These are phyloP conservation scores for Vicugna pacos DNA, from an alignment of 2,113 vertebrate genomes.

Conservation along the genomic window DNA sequence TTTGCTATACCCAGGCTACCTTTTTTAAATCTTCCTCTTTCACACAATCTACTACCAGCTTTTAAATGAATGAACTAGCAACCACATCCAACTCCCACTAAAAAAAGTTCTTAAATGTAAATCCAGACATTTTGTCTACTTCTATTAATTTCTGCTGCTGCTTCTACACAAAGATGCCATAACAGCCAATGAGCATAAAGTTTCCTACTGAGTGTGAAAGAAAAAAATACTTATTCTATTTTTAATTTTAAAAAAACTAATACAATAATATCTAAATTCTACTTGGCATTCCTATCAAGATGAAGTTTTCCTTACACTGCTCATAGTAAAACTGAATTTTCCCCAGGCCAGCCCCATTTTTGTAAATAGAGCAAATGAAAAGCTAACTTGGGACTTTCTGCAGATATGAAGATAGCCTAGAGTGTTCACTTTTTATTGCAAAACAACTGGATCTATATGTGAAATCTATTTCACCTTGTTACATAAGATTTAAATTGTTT, in stretches of 20 bases:
- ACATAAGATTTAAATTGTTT: not conserved
- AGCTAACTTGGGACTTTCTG: slow-evolving; percentile 30
- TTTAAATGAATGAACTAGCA: not conserved
- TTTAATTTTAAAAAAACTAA: not conserved
- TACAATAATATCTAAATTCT: not conserved
- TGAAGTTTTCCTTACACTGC: not conserved
- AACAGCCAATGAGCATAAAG: not conserved
- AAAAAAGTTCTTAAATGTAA: not conserved
- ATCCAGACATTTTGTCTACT: not conserved
- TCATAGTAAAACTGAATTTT: slow-evolving; percentile 34
- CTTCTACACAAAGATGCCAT: not conserved
- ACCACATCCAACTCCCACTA: not conserved
- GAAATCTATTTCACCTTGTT: slow-evolving; percentile 19
- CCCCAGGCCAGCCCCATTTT: not conserved
- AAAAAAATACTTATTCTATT: not conserved
- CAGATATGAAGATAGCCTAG: not conserved
- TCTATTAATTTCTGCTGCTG: not conserved
- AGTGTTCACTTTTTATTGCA: not conserved
- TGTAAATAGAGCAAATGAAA: slow-evolving; percentile 3
- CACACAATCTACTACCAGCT: not conserved
- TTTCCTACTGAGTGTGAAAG: not conserved
- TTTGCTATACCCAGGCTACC: not conserved
- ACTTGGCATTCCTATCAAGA: not conserved
- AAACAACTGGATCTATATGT: not conserved
- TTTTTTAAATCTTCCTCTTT: not conserved